Evolutionary conservation across 2,113 vertebrate species (phyloP).

Genomic region (Petrocephalus zakoni): DNA sequence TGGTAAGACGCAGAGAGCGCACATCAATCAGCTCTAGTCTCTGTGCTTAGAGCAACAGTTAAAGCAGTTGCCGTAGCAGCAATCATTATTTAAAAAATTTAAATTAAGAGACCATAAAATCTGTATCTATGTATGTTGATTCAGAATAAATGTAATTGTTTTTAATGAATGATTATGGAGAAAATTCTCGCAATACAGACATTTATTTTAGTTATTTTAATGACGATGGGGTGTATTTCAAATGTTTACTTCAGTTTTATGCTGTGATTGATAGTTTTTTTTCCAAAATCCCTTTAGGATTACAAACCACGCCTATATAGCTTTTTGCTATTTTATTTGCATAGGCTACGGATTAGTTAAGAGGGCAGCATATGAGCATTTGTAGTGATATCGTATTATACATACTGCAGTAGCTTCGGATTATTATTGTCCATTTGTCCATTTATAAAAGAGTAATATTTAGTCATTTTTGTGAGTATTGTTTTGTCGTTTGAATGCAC

Average conservation of each 20-base stretch:
- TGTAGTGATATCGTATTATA: background rate
- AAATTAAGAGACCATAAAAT: background rate
- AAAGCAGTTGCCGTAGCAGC: background rate
- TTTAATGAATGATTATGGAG: background rate
- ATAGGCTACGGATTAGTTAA: background rate
- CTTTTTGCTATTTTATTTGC: background rate
- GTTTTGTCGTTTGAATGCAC: background rate
- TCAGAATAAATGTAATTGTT: background rate
- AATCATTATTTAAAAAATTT: background rate
- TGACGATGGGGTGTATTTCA: background rate
- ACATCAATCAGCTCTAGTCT: background rate
- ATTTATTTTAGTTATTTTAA: background rate
- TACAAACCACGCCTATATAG: background rate
- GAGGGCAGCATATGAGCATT: background rate
- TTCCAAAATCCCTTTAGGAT: background rate
- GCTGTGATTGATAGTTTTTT: background rate
- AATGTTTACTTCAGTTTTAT: background rate
- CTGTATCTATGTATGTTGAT: background rate
- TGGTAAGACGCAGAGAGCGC: background rate
- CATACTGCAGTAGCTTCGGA: background rate
- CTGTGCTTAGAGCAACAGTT: background rate
- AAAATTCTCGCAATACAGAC: background rate
- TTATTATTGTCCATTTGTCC: background rate
- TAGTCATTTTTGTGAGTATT: background rate
- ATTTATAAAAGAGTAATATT: background rate